Base-by-base conservation (phyloP, 2,113 vertebrate genomes). In the Odocoileus virginianus region DNA sequence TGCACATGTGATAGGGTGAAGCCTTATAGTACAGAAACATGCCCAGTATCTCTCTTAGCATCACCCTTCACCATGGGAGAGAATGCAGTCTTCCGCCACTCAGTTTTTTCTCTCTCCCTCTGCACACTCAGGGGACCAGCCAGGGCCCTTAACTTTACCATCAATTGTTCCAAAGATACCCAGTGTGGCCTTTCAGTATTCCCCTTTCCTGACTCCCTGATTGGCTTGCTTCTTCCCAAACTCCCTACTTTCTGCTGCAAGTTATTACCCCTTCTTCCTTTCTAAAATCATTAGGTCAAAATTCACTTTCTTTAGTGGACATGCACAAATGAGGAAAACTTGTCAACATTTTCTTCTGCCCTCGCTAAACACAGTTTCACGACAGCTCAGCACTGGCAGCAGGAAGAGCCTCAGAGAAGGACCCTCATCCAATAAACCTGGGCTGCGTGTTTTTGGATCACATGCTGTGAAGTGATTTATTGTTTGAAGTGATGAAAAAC, bases 401-500 rank as follows among this genome's bases (percentile, higher is more conserved):
- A 15, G 67, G 60, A 88, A 89, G 55, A 1, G 23, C 88, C 94
- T 88, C 47, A 15, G 89, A 97, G 97, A 87, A 93, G 17, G 36
- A 82, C 79, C 88, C 57, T 85, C 91, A 36, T 61, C 96, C 94
- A 97, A n/a, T 91, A 95, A 98, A 91, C 67, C 82, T 7, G 55
- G 85, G 82, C 96, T 98, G 94, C 36, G 97, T 97, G 97, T 84
- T 97, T 92, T 92, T 64, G 97, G 90, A 92, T 94, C 43, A 36
- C 90, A 95, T 0, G 10, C 96, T 93, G 95, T 96, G 94, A 96
- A 93, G 47, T 97, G 93, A 98, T 94, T 98, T 97, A 98, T 97
- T 97, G 97, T 98, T 89, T 87, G 47, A 97, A 97, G 91, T 91
- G 85, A 97, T 91, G 95, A 97, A 50, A 97, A 97, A 98, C 96